These are phyloP conservation scores for Nannoperca obscura DNA, from an alignment of 2,797 vertebrate species.

Conservation along the genomic window DNA sequence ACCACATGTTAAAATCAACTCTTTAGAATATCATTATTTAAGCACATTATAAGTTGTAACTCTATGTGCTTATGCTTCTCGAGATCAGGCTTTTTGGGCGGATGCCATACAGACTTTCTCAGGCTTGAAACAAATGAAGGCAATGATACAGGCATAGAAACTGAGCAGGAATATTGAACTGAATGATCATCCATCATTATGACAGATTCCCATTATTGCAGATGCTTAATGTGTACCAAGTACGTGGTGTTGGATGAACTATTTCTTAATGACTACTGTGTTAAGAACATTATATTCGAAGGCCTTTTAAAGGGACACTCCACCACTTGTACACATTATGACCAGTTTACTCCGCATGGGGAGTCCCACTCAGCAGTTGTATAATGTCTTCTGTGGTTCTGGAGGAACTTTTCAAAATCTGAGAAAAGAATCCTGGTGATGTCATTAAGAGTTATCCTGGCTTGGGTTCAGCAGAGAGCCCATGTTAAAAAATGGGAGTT, in stretches of 20 bases:
- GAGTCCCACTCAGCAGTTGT: not conserved
- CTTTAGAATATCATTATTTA: slow-evolving; percentile 68
- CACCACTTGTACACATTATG: not conserved
- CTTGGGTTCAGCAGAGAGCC: not conserved
- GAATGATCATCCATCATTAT: slow-evolving; percentile 66
- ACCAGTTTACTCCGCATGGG: not conserved
- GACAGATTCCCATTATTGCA: slow-evolving; percentile 54
- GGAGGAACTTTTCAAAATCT: not conserved
- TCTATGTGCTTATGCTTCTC: slow-evolving; percentile 53
- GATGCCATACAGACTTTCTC: slow-evolving; percentile 65
- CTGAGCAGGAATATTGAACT: slow-evolving; percentile 62
- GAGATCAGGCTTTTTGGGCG: slow-evolving; percentile 62
- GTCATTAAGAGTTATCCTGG: not conserved
- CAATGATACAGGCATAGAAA: slow-evolving; percentile 59
- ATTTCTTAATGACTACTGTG: slow-evolving; percentile 42
- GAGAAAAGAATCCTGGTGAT: not conserved
- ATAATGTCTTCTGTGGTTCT: not conserved
- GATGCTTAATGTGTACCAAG: slow-evolving; percentile 55
- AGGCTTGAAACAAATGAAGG: slow-evolving; percentile 78
- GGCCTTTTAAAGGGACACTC: not conserved
- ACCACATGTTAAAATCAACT: slow-evolving; percentile 70
- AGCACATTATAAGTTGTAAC: slow-evolving; percentile 65
- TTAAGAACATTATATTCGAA: slow-evolving; percentile 24
- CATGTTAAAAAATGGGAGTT: not conserved
- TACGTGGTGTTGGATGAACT: slow-evolving; percentile 38